Evolutionary conservation across 2,113 vertebrate genomes (phyloP), one percentile per base, ranked within the genome.

Genomic region (Zosterops hypoxanthus): DNA sequence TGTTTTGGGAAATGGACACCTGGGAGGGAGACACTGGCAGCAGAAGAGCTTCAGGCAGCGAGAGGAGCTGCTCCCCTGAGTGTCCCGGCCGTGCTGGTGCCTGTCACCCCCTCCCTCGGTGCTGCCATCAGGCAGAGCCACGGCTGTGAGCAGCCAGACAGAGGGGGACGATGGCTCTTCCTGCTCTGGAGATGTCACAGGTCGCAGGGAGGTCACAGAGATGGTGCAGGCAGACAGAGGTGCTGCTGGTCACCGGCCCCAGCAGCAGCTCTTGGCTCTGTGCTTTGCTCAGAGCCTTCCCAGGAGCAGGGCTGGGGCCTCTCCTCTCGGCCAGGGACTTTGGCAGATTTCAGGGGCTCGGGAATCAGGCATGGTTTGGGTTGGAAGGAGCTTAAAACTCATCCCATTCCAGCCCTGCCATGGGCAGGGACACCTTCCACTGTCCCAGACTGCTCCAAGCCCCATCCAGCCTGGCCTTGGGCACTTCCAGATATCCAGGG

Each of bases 21-120:
- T 6, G 29, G 33, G 19, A 55, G 7, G 3, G 4, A 26, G 11
- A 24, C 17, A 19, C 2, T 0, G 0, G 20, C 11, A 81, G 33
- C 41, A 69, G 81, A 18, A n/a, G 47, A n/a, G 69, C 29, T 59
- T 17, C 46, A 14, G 65, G 0, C 2, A 1, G 42, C 0, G 29
- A 63, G 46, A 60, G 50, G 20, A 82, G 36, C 41, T 33, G 23
- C 60, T 78, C 5, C 0, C 1, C 46, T 0, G 1, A 23, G 39
- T 8, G 6, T 8, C 29, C 44, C 13, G 0, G 41, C 23, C 70
- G 5, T 12, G 21, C 44, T 1, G 0, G 33, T 4, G 56, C 3
- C 68, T 31, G 4, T 39, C 73, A 21, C n/a, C 5, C 0, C 50
- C 25, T 64, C 42, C 50, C 20, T 73, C 42, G 1, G 44, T 16